These are phyloP conservation scores for Typhlomys cinereus DNA, from an alignment of 2,113 vertebrate species.

Conservation along the genomic window DNA sequence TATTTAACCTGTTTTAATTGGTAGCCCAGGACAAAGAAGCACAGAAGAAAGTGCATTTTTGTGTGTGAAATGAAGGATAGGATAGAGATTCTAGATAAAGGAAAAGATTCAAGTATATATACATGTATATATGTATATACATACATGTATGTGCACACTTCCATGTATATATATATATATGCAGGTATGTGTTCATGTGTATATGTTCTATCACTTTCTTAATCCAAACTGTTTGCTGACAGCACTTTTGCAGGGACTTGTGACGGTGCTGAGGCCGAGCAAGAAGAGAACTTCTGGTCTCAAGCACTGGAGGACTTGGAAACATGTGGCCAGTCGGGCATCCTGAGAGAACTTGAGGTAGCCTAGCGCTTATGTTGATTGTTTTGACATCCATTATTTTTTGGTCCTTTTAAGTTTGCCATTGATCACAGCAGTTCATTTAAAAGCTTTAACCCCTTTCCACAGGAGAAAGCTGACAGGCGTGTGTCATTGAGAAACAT, in stretches of 20 bases:
- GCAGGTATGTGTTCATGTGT: neutral
- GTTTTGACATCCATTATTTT: slow-evolving; percentile 83
- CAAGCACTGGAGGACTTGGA: slow-evolving; percentile 98
- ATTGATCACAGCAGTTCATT: slow-evolving; percentile 86
- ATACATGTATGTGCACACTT: no score
- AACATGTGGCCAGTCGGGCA: slow-evolving; percentile 98
- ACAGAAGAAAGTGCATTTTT: neutral
- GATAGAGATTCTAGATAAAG: neutral
- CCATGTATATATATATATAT: no score
- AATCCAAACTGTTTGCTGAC: slow-evolving; percentile 73
- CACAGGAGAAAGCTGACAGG: slow-evolving; percentile 93
- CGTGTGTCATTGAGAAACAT: slow-evolving; percentile 94
- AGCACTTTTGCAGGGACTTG: slow-evolving; percentile 92
- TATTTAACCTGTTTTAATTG: no score
- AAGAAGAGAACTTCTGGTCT: slow-evolving; percentile 99
- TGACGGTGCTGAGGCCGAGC: slow-evolving; percentile 93
- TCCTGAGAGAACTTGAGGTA: slow-evolving; percentile 99
- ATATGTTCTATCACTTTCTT: neutral
- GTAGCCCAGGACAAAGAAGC: neutral
- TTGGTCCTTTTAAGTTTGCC: slow-evolving; percentile 82
- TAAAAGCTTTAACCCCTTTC: slow-evolving; percentile 92
- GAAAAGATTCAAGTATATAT: rapidly evolving
- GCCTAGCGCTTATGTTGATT: slow-evolving; percentile 72
- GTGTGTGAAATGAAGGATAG: neutral
- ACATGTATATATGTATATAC: no score